Evolutionary conservation across 1,140 invertebrate species (phyloP), one percentile per base, ranked within the genome.

Genomic region (Calephelis nemesis): DNA sequence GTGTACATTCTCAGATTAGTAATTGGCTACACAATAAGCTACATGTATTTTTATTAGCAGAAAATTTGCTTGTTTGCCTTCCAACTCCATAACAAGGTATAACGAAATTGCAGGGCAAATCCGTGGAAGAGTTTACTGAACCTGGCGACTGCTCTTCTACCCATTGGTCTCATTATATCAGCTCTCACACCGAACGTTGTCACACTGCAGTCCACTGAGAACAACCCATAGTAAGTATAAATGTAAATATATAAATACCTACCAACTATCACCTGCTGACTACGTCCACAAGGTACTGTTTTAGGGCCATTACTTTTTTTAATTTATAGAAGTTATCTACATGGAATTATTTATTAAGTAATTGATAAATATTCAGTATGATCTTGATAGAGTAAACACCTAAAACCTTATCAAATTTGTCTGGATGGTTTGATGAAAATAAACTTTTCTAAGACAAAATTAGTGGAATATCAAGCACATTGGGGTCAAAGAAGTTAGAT

Each of bases 161-260:
- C 93, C 0, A 91, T 93, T 11, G 93, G 93, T 0, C 79, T 94
- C 47, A 88, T 94, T 69, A 87, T 94, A 39, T 93, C 93, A 15
- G 93, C 93, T 0, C 79, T 94, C 47, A 93, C 93, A 0, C 93
- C 93, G 5, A 92, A 80, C 62, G 77, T 94, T 69, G 88, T 94
- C 68, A 93, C 87, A 62, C 83, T 94, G 11, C 72, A 87, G 5
- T 71, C 63, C 58, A 81, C 84, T 6, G 76, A 75, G 8, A 73
- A 75, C 40, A 71, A 75, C 5, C 69, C 65, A 0, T 67, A 67
- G 83, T 85, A 40, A 83, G 83, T 80, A 68, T 50, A 11, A 10
- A 4, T 30, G 30, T 30, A 30, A 30, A 4, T 30, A 19, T 0
- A 19, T 19, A 19, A 19, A 19, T 19, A 19, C 15, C 15, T 19